Conservation (phyloP, 2,888 invertebrate genomes). For the Petrophora chlorosata region DNA sequence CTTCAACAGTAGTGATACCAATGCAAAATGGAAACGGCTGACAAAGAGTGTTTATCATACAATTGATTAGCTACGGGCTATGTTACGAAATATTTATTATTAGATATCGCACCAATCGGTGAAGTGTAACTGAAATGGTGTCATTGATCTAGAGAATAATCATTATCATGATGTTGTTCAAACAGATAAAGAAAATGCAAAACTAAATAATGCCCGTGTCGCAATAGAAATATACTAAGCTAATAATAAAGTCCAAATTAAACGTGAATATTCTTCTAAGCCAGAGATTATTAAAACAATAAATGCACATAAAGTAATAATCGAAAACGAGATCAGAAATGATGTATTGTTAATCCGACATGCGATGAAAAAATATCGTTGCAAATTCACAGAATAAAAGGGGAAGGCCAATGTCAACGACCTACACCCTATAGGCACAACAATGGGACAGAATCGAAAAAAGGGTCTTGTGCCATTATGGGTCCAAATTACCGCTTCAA, state of each 20-base stretch:
- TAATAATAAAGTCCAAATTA: slow-evolving; percentile 18
- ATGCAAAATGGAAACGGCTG: slow-evolving; percentile 33
- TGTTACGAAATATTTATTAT: slow-evolving; percentile 32
- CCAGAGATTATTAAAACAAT: slow-evolving; percentile 53
- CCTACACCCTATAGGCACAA: slow-evolving; percentile 73
- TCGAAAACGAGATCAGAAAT: slow-evolving; percentile 62
- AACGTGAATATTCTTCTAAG: slow-evolving; percentile 45
- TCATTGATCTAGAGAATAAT: slow-evolving; percentile 23
- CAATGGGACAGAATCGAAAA: slow-evolving; percentile 70
- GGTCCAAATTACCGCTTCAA: slow-evolving; percentile 71
- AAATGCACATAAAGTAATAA: slow-evolving; percentile 41
- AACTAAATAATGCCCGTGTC: not conserved
- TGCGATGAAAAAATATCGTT: slow-evolving; percentile 69
- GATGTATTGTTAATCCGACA: slow-evolving; percentile 74
- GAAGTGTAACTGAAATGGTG: slow-evolving; percentile 27
- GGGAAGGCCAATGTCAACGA: slow-evolving; percentile 81
- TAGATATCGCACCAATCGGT: slow-evolving; percentile 14
- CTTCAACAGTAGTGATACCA: slow-evolving; percentile 20
- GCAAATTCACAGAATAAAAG: slow-evolving; percentile 67
- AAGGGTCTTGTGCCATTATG: slow-evolving; percentile 74
- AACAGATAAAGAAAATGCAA: not conserved
- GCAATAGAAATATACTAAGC: not conserved
- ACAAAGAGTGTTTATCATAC: slow-evolving; percentile 21
- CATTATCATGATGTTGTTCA: not conserved
- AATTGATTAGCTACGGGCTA: slow-evolving; percentile 16